A percentile compares a stretch with the other conserved stretches of the same genome.
Conservation (phyloP, 2,113 vertebrate species). For the Hypocryptadius cinnamomeus region DNA sequence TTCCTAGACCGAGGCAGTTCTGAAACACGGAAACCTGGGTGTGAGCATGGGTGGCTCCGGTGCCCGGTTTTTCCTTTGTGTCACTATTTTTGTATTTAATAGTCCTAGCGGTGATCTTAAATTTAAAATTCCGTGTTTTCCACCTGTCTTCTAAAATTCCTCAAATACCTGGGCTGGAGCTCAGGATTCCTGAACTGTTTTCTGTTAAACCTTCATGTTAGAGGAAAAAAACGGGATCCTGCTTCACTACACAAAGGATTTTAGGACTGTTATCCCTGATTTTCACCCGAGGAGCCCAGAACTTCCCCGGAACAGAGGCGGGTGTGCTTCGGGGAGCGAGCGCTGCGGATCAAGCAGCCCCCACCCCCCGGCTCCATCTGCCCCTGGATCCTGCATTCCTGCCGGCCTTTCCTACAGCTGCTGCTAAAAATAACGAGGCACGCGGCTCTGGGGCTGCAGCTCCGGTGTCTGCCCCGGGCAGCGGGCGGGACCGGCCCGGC, state of each 20-base stretch:
- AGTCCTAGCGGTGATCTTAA: background rate
- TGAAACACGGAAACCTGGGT: background rate
- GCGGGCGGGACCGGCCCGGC: background rate
- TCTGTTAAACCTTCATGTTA: accelerated
- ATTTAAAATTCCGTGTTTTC: background rate
- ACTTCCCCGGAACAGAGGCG: accelerated
- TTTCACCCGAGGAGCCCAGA: background rate
- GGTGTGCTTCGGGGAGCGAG: accelerated
- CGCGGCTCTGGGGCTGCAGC: background rate
- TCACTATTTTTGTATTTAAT: background rate
- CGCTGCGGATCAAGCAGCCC: background rate
- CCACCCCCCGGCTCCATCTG: background rate
- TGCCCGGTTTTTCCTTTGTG: background rate
- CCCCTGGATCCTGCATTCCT: background rate
- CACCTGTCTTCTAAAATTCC: background rate
- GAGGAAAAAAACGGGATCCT: background rate
- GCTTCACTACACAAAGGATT: background rate
- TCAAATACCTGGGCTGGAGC: background rate
- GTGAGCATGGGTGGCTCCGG: accelerated
- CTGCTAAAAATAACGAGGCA: constrained; percentile 18
- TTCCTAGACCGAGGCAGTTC: background rate
- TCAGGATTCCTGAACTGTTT: background rate
- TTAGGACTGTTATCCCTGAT: accelerated
- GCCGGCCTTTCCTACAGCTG: background rate
- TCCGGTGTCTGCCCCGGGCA: background rate